These are phyloP conservation scores for Catocala fraxini DNA, from an alignment of 2,888 invertebrate species.

Conservation along the genomic window DNA sequence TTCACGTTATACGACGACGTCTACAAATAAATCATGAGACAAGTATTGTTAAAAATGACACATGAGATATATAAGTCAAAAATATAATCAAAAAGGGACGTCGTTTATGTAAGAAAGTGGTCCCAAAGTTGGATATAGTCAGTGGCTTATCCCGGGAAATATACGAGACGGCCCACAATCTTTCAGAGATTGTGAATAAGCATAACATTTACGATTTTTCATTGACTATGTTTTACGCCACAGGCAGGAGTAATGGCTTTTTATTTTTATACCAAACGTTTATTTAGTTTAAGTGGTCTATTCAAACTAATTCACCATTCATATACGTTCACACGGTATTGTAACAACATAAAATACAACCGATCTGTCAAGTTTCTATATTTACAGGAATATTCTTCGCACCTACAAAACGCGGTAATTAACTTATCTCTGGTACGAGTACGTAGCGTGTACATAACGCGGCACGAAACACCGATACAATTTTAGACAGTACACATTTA, in stretches of 20 bases:
- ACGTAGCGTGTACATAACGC: background rate
- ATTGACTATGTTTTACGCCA: constrained; percentile 30
- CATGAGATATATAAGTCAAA: constrained; percentile 31
- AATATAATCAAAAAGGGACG: constrained; percentile 46
- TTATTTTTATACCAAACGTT: constrained; percentile 8
- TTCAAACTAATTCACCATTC: no score
- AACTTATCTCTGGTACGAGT: constrained; percentile 1
- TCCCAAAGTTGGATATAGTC: constrained; percentile 36
- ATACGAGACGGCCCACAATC: constrained; percentile 45
- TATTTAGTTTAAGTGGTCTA: background rate
- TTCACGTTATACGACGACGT: constrained; percentile 4
- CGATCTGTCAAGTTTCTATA: no score
- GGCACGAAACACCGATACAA: background rate
- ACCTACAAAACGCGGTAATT: constrained; percentile 2
- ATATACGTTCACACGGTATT: no score
- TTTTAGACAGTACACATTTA: constrained; percentile 7
- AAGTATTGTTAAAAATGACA: constrained; percentile 29
- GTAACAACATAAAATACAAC: no score
- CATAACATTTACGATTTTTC: constrained; percentile 38
- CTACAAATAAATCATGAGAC: constrained; percentile 8
- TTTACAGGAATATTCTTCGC: background rate
- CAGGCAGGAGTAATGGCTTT: constrained; percentile 11
- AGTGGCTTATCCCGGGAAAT: constrained; percentile 55
- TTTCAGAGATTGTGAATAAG: constrained; percentile 47
- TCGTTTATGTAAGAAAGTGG: constrained; percentile 44